These are phyloP conservation scores for Rhopalosiphum padi DNA, from an alignment of 1,140 invertebrate species.

Conservation along the genomic window DNA sequence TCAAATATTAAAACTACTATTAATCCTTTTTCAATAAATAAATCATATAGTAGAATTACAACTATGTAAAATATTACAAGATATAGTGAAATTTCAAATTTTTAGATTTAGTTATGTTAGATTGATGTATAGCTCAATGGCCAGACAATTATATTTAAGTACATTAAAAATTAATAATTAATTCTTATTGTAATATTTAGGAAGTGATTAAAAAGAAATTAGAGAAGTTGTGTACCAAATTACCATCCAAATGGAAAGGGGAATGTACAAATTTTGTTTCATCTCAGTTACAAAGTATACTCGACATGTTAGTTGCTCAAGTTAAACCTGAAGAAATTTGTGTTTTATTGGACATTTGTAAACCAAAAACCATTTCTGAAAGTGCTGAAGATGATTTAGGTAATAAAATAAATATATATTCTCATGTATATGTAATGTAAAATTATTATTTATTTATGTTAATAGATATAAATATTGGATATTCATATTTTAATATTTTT, in stretches of 20 bases:
- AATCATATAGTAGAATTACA: background rate
- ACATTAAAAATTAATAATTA: background rate
- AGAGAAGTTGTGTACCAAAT: conserved; percentile 36
- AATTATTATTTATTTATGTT: background rate
- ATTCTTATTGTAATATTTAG: background rate
- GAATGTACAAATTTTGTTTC: conserved; percentile 16
- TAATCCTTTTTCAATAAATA: too few species aligned
- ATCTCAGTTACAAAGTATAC: conserved; percentile 14
- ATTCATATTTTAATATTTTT: background rate
- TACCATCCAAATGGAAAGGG: conserved; percentile 4
- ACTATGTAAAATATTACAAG: background rate
- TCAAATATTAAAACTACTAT: background rate
- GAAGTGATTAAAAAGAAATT: conserved; percentile 3
- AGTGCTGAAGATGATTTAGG: background rate
- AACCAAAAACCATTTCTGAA: conserved; percentile 20
- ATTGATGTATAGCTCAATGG: too few species aligned
- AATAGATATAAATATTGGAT: background rate
- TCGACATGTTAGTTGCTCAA: conserved; percentile 56
- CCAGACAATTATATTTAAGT: too few species aligned
- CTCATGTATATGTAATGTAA: background rate
- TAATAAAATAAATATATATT: background rate
- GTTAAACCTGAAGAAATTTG: conserved; percentile 53
- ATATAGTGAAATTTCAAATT: background rate
- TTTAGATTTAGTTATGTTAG: too few species aligned
- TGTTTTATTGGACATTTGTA: conserved; percentile 36